A percentile compares a stretch with the other conserved stretches of the same genome.
phyloP scores from a whole-genome alignment of 2,113 vertebrate species.

The Diphyllodes magnificus region DNA sequence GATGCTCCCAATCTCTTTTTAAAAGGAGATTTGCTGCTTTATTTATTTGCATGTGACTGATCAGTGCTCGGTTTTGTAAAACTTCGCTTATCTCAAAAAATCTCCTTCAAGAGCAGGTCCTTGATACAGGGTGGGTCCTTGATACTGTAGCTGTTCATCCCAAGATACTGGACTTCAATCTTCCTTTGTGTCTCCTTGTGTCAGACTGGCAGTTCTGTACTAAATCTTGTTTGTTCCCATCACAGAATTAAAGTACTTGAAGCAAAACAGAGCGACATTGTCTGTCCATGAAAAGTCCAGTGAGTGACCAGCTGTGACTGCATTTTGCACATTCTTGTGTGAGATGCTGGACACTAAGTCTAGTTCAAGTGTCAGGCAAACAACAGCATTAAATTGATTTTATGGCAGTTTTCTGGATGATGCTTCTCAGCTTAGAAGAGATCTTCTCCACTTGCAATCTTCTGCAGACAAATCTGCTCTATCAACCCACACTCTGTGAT shows the following conservation, averaged over 20 bases:
- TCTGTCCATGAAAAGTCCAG: not conserved
- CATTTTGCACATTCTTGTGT: not conserved
- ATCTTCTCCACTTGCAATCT: not conserved
- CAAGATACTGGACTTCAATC: not conserved
- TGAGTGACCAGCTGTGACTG: not conserved
- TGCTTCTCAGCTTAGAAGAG: not conserved
- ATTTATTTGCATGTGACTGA: not conserved
- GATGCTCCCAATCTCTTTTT: not conserved
- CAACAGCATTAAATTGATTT: not conserved
- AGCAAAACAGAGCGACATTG: not conserved
- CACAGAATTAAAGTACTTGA: not conserved
- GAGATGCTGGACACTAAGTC: not conserved
- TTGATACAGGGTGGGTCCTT: not conserved
- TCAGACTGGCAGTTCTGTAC: not conserved
- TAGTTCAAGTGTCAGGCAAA: not conserved
- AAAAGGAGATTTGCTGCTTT: not conserved
- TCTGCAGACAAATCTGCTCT: not conserved
- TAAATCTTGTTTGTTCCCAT: not conserved
- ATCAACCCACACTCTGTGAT: not conserved
- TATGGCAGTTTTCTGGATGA: not conserved
- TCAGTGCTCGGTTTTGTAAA: not conserved
- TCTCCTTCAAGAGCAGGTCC: not conserved
- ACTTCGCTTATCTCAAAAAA: not conserved
- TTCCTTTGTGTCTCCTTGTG: not conserved
- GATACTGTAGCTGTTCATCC: not conserved